Evolutionary conservation across 64 coral and sea anemone species (phyloP).

Genomic region (Stichodactyla mertensii): DNA sequence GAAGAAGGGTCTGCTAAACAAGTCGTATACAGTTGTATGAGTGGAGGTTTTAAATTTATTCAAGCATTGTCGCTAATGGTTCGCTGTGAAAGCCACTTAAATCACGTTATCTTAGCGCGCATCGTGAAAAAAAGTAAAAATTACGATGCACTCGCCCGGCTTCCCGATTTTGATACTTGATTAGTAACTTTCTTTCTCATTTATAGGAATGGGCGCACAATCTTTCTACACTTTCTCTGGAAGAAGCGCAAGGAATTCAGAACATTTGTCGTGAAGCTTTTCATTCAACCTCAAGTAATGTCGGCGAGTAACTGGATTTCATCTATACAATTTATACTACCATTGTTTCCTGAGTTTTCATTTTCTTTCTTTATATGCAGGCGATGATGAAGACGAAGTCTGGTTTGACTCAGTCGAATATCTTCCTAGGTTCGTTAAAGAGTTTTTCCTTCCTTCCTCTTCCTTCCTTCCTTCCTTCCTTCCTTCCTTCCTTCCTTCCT

Average conservation of each 20-base stretch:
- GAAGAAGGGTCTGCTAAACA: too few relatives aligned
- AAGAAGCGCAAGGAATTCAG: constrained; percentile 39
- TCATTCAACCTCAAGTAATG: neutral
- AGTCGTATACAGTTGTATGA: too few relatives aligned
- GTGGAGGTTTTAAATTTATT: too few relatives aligned
- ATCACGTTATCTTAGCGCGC: too few relatives aligned
- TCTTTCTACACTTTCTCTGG: constrained; percentile 44
- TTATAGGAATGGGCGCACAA: constrained; percentile 29
- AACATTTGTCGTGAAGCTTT: constrained; percentile 15
- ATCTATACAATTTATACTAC: too few relatives aligned
- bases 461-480: neutral
- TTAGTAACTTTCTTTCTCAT: neutral
- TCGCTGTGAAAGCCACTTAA: too few relatives aligned
- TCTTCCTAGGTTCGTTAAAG: neutral
- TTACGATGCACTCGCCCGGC: too few relatives aligned
- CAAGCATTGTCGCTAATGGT: too few relatives aligned
- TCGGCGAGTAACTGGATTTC: neutral
- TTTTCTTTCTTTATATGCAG: neutral
- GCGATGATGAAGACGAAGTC: neutral
- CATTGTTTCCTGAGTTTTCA: too few relatives aligned
- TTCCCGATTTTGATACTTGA: neutral
- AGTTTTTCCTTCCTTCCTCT: neutral
- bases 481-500: too few relatives aligned
- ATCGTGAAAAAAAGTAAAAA: too few relatives aligned
- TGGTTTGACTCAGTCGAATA: constrained; percentile 29